Percentiles rank a stretch among this genome's conserved stretches.
These are phyloP conservation scores for Zhuqinia jingwanae DNA, from an alignment of 2,888 invertebrate genomes.

Conservation along the genomic window DNA sequence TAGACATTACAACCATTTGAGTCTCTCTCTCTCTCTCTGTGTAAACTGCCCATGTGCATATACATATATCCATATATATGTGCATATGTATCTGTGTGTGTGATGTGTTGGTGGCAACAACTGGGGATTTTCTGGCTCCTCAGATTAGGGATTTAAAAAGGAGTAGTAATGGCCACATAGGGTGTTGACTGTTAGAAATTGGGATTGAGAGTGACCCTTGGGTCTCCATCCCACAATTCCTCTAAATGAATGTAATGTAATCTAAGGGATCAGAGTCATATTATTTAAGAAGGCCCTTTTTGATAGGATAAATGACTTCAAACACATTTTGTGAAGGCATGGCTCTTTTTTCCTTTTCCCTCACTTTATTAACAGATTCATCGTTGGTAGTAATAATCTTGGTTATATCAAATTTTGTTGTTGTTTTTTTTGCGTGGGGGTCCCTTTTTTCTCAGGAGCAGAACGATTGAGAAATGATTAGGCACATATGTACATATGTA, in stretches of 20 bases:
- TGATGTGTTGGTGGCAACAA: conserved; percentile 73
- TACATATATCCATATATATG: background rate
- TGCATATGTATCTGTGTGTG: background rate
- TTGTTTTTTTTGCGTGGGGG: conserved; percentile 77
- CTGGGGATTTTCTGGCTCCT: conserved; percentile 77
- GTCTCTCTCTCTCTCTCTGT: conserved; percentile 9
- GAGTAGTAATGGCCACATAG: conserved; percentile 79
- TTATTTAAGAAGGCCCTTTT: conserved; percentile 41
- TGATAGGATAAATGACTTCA: conserved; percentile 67
- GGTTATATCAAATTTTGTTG: conserved; percentile 72
- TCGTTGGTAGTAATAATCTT: conserved; percentile 49
- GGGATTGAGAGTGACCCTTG: conserved; percentile 78
- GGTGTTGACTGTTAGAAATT: conserved; percentile 72
- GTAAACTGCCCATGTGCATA: no score
- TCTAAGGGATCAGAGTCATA: conserved; percentile 72
- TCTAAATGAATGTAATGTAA: conserved; percentile 78
- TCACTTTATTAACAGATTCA: conserved; percentile 66
- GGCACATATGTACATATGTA: background rate
- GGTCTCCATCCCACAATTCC: conserved; percentile 70
- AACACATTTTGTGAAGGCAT: conserved; percentile 62
- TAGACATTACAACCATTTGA: background rate
- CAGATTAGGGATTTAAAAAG: conserved; percentile 74
- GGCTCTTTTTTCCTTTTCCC: conserved; percentile 1
- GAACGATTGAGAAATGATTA: conserved; percentile 54
- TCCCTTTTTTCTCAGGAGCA: conserved; percentile 69